Evolutionary conservation across 1,140 invertebrate genomes (phyloP).

Genomic region (Platyscapa corneri): DNA sequence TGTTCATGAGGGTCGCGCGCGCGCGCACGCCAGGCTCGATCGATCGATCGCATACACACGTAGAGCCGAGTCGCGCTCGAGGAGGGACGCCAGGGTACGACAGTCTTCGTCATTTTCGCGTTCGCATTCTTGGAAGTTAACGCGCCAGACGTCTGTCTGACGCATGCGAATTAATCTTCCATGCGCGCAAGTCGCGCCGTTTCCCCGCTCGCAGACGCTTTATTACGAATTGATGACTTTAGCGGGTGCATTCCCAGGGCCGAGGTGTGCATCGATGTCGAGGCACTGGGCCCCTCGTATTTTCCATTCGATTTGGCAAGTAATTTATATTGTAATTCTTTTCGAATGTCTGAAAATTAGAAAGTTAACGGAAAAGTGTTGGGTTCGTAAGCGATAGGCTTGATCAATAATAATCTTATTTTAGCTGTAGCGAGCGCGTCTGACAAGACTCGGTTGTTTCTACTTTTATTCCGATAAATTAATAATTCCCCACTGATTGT

Average conservation of each 20-base stretch:
- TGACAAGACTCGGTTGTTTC: slow-evolving; percentile 14
- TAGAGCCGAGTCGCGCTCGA: too few relatives aligned
- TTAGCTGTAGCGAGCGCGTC: neutral
- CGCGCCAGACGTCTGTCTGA: slow-evolving; percentile 10
- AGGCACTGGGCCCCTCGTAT: neutral
- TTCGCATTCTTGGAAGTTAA: slow-evolving; percentile 6
- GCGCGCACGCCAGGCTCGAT: neutral
- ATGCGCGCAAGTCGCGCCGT: neutral
- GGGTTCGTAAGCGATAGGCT: too few relatives aligned
- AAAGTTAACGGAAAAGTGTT: neutral
- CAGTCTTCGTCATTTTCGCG: neutral
- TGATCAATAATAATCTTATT: neutral
- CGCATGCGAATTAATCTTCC: neutral
- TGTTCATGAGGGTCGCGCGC: neutral
- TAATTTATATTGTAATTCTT: neutral
- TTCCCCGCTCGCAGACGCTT: neutral
- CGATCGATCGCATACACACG: slow-evolving; percentile 16
- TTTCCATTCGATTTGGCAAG: neutral
- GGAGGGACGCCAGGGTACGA: too few relatives aligned
- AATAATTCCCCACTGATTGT: neutral
- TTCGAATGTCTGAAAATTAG: neutral
- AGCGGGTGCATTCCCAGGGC: neutral
- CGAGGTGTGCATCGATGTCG: neutral
- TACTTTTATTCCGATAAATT: neutral
- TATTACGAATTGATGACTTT: neutral